Evolutionary conservation across 2,888 invertebrate species (phyloP), one percentile per base, ranked within the genome.

Genomic region (Macrosoma leucophasiata): DNA sequence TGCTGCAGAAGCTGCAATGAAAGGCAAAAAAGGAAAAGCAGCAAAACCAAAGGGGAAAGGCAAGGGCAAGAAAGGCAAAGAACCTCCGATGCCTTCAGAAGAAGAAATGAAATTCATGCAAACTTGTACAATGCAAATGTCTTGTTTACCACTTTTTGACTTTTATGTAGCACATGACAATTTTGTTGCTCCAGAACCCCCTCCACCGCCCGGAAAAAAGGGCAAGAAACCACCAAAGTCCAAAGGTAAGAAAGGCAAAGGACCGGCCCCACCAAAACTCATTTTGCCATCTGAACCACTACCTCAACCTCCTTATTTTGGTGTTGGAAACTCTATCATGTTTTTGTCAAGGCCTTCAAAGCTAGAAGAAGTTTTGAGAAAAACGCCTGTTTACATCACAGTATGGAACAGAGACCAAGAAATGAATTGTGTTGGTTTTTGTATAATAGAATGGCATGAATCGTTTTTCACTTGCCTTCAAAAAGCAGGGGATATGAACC

Each of bases 101-200:
- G 84, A 84, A 63, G 84, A 84, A 63, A 52, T 81, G 57, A 82
- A 82, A 43, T 84, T 61, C 36, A 72, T 78, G 73, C 71, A 77
- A 63, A 75, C 82, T 2, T 84, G 84, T 41, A 73, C 79, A 1
- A 50, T 81, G 55, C 72, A 82, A 56, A 74, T 84, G 72, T 71
- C 66, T 29, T 84, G 84, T 42, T 43, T 73, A 11, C 82, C 84
- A 2, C 33, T 84, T 9, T 84, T 84, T 46, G 76, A 84, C 41
- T 84, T 84, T 33, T 71, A 71, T 33, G 63, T 84, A 4, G 82
- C 82, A n/a, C 84, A 84, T 38, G 84, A 84, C 36, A 84, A 84
- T 28, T 84, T 84, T 29, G 50, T 82, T 1, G 61, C 79, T 3
- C 84, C 84, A 2, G 73, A 75, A 2, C 81, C 81, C 2, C 82